Evolutionary conservation across 1,140 invertebrate species (phyloP).

Genomic region (Cydia fagiglandana): DNA sequence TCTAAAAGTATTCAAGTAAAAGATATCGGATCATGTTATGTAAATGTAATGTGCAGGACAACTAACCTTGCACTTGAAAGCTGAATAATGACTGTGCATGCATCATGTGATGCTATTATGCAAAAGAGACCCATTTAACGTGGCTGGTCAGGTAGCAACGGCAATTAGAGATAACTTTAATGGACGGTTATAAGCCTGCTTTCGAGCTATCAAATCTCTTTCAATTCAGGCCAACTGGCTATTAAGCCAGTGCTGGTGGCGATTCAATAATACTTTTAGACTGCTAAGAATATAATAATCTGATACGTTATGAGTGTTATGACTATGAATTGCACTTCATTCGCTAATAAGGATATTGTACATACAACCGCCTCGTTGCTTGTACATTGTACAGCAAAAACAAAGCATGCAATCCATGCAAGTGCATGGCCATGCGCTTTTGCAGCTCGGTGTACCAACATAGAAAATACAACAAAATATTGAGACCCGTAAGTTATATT

Average conservation of each 20-base stretch:
- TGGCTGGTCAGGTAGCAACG: slow-evolving; percentile 30
- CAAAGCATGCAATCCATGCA: no score
- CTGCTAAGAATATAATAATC: background rate
- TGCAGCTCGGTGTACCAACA: no score
- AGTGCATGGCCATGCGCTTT: no score
- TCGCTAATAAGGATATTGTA: no score
- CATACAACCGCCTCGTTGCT: no score
- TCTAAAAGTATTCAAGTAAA: background rate
- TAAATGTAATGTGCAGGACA: slow-evolving; percentile 11
- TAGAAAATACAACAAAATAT: background rate
- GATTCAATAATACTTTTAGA: slow-evolving; percentile 1
- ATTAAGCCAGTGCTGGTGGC: slow-evolving; percentile 11
- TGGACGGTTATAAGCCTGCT: slow-evolving; percentile 17
- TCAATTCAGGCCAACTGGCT: slow-evolving; percentile 19
- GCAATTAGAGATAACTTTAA: slow-evolving; percentile 31
- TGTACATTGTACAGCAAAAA: no score
- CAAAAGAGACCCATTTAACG: slow-evolving; percentile 38
- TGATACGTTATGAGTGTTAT: no score
- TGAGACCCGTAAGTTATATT: no score
- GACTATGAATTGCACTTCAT: no score
- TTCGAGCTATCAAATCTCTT: slow-evolving; percentile 27
- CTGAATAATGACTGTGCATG: slow-evolving; percentile 16
- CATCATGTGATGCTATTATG: slow-evolving; percentile 36
- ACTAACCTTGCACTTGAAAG: slow-evolving; percentile 29
- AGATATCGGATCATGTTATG: slow-evolving; percentile 5